phyloP scores from a whole-genome alignment of 1,140 invertebrate species.

The Tigriopus japonicus region DNA sequence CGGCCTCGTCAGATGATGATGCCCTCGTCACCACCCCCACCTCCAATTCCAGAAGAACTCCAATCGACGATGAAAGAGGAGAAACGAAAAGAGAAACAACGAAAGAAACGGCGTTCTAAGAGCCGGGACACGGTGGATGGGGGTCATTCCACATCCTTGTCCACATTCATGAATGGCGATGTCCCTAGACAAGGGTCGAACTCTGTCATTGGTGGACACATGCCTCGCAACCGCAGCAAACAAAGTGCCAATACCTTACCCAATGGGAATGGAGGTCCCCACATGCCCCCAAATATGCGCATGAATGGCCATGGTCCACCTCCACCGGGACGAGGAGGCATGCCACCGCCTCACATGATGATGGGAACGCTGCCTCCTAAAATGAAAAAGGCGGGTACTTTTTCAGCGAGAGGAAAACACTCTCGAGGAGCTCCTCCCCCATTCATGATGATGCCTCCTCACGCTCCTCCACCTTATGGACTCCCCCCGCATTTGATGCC shows the following conservation, averaged over 20 bases:
- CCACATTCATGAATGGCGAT: slow-evolving; percentile 8
- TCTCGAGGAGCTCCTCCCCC: slow-evolving; percentile 16
- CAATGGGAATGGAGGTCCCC: slow-evolving; percentile 2
- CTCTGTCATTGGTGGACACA: not conserved
- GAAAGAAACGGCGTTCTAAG: slow-evolving; percentile 23
- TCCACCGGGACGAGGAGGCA: slow-evolving; percentile 18
- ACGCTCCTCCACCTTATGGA: slow-evolving; percentile 19
- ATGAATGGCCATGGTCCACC: slow-evolving; percentile 13
- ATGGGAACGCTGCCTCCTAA: slow-evolving; percentile 18
- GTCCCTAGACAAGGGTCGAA: not conserved
- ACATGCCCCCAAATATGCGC: slow-evolving; percentile 13
- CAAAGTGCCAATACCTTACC: too few species aligned
- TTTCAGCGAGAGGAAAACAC: slow-evolving; percentile 18
- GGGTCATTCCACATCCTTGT: not conserved
- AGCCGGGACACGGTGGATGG: slow-evolving; percentile 4
- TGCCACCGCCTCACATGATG: slow-evolving; percentile 17
- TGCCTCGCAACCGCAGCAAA: not conserved
- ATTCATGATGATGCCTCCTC: slow-evolving; percentile 20
- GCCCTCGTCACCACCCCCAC: slow-evolving; percentile 54
- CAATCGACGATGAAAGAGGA: slow-evolving; percentile 26
- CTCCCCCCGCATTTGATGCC: slow-evolving; percentile 19
- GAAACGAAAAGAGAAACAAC: slow-evolving; percentile 30
- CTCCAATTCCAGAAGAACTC: slow-evolving; percentile 41
- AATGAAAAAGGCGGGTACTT: slow-evolving; percentile 10
- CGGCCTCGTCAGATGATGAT: slow-evolving; percentile 56